Percentiles rank a stretch among this genome's conserved stretches.
Conservation (phyloP, 2,797 vertebrate genomes). For the Labeo calbasu region DNA sequence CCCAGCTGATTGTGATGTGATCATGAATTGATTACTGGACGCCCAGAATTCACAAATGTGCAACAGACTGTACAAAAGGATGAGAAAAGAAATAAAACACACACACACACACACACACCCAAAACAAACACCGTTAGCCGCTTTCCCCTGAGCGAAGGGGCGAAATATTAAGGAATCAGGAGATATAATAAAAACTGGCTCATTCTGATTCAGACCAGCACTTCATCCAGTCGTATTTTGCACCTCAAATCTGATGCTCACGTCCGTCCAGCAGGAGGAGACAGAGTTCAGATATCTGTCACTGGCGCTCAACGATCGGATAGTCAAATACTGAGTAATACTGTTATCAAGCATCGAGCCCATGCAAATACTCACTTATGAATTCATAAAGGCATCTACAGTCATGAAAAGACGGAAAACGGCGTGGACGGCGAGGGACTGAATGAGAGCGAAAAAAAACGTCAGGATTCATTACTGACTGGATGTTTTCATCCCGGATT, state of each 20-base stretch:
- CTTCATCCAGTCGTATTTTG: slow-evolving; percentile 51
- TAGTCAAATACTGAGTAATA: slow-evolving; percentile 53
- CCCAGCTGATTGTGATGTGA: not conserved
- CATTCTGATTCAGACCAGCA: slow-evolving; percentile 59
- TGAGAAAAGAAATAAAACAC: not conserved
- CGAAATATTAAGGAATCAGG: slow-evolving; percentile 35
- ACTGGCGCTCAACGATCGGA: slow-evolving; percentile 66
- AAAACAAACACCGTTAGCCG: slow-evolving; percentile 58
- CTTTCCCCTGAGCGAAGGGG: slow-evolving; percentile 80
- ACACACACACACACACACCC: slow-evolving; percentile 47
- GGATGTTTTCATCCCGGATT: slow-evolving; percentile 52
- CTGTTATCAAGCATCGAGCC: slow-evolving; percentile 66
- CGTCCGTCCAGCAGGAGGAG: not conserved
- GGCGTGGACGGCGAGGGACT: slow-evolving; percentile 52
- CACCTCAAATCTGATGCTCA: slow-evolving; percentile 71
- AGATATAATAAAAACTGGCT: slow-evolving; percentile 58
- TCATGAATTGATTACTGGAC: not conserved
- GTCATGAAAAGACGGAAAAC: slow-evolving; percentile 66
- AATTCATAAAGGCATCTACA: slow-evolving; percentile 76
- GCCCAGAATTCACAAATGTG: not conserved
- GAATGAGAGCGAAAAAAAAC: slow-evolving; percentile 56
- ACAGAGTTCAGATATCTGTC: slow-evolving; percentile 62
- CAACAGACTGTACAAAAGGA: not conserved
- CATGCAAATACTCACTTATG: slow-evolving; percentile 68
- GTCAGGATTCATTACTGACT: slow-evolving; percentile 52